A percentile compares a stretch with the other conserved stretches of the same genome.
Conservation (phyloP, 2,113 vertebrate genomes). For the Antechinus stuartii region DNA sequence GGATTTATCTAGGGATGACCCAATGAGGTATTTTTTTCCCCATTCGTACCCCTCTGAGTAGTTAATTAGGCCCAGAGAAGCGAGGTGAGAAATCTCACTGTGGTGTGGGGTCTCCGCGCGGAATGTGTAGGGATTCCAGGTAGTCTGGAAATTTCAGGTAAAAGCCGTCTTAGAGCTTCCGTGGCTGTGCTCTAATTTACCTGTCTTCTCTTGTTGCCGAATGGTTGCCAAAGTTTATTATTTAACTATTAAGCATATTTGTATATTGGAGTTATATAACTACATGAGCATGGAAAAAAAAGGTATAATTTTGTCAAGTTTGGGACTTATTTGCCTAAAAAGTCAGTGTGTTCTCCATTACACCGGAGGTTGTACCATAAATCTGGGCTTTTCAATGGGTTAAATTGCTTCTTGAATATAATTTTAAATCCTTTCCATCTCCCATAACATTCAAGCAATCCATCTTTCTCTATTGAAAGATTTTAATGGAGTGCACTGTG, state of each 20-base stretch:
- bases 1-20: neutral
- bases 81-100: neutral
- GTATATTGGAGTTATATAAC: conserved; percentile 30
- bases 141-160: neutral
- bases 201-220: conserved; percentile 14
- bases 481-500: neutral
- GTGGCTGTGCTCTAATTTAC: neutral
- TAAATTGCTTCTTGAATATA: neutral
- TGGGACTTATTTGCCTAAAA: neutral
- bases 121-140: neutral
- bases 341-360: neutral
- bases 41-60: neutral
- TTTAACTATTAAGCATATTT: conserved; percentile 33
- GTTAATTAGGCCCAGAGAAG: neutral
- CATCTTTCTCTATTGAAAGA: neutral
- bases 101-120: neutral
- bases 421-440: neutral
- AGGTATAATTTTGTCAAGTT: neutral
- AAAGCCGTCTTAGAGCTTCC: neutral
- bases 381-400: conserved; percentile 30
- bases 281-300: conserved; percentile 23
- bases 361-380: neutral
- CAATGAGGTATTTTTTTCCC: neutral
- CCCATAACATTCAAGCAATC: neutral
- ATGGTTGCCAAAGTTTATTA: conserved; percentile 7